A percentile compares a stretch with the other conserved stretches of the same genome.
Conservation (phyloP, 53 echinoderm and acorn worm genomes). For the Henricia sp. region DNA sequence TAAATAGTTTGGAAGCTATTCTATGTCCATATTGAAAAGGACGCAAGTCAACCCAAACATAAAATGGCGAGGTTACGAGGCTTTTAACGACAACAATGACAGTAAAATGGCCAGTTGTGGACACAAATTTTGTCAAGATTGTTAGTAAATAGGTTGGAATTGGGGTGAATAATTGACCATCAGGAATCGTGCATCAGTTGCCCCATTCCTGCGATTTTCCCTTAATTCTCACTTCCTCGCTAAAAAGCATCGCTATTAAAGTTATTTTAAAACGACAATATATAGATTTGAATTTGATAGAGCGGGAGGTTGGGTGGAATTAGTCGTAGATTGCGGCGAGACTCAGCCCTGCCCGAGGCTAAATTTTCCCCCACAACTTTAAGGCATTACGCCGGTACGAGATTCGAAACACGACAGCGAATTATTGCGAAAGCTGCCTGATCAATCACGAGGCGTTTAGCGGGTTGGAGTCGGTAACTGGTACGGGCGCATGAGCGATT, state of each 20-base stretch:
- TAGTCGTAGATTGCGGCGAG: slow-evolving; percentile 37
- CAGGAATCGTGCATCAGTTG: not conserved
- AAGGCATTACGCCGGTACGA: not conserved
- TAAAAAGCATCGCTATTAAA: slow-evolving; percentile 64
- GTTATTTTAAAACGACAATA: slow-evolving; percentile 66
- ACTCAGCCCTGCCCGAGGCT: slow-evolving; percentile 27
- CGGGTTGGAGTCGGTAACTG: slow-evolving; percentile 12
- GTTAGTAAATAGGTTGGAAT: slow-evolving; percentile 36
- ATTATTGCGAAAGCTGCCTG: slow-evolving; percentile 29
- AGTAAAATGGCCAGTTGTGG: slow-evolving; percentile 16
- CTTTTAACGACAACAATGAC: slow-evolving; percentile 16
- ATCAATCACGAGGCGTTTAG: slow-evolving; percentile 35
- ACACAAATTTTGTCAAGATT: slow-evolving; percentile 4
- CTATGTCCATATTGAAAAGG: no score
- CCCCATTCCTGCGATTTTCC: not conserved
- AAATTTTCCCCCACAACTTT: not conserved
- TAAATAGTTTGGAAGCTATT: no score
- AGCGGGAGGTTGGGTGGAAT: slow-evolving; percentile 12
- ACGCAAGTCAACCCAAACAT: not conserved
- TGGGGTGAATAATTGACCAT: slow-evolving; percentile 50
- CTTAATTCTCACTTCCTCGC: slow-evolving; percentile 48
- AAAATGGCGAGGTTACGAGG: not conserved
- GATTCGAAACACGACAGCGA: not conserved
- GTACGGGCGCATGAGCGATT: slow-evolving; percentile 6
- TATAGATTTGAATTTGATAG: slow-evolving; percentile 60